Base-by-base conservation (phyloP, 1,140 invertebrate species). In the Drosophila trapezifrons region DNA sequence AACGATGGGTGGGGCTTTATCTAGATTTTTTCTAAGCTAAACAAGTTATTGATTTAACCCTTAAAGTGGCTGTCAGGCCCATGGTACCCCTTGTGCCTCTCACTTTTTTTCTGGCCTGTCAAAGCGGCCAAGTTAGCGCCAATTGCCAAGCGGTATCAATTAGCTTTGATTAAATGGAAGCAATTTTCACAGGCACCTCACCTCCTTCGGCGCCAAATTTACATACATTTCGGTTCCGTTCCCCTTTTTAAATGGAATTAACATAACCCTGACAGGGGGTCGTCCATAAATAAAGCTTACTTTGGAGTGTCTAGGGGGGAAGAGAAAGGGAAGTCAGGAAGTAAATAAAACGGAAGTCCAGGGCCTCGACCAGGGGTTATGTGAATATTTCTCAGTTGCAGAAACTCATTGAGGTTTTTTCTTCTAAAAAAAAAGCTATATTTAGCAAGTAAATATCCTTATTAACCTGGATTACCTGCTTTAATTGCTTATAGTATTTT, bases 91-190 rank as follows among this genome's bases (percentile, higher is more conserved):
- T n/a, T n/a, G n/a, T 17, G 18, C 29, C 27, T 51, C 0, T 27
- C 12, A 20, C 9, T 18, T 37, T 27, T 15, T 35, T 51, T 15
- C 32, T n/a, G n/a, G 69, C 38, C 78, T 80, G 69, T 75, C 52
- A 59, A 76, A 80, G 78, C 54, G 76, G 46, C 40, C 64, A 80
- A 80, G 76, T 80, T 80, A 55, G 62, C 70, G 58, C 77, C 77
- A 80, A 80, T 79, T 63, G 76, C 29, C 60, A 58, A 51, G 55
- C 64, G 43, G 52, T 75, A 71, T 80, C 78, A 80, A 80, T 80
- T 80, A 80, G 62, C 70, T 75, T 80, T 80, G 78, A 80, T 80
- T 80, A 80, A 80, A 80, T 75, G 56, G 58, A 55, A 59, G 54
- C 46, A 47, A 42, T 37, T 20, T 38, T 10, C 20, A 13, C 12